Evolutionary conservation across 1,140 invertebrate genomes (phyloP).

Genomic region (Drosophila pectinifera): DNA sequence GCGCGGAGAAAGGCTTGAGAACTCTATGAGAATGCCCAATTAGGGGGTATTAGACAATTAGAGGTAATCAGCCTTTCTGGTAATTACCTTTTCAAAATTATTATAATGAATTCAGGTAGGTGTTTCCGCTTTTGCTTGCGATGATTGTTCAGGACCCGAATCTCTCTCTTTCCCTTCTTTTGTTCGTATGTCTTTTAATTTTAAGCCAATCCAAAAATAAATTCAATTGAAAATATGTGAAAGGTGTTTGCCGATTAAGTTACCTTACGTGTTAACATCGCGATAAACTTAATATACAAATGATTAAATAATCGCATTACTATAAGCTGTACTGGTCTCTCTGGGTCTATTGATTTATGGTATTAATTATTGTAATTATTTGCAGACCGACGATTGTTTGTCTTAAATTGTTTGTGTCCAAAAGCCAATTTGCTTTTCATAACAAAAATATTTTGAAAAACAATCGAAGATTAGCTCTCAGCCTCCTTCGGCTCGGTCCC

Average conservation of each 20-base stretch:
- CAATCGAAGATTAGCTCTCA: slow-evolving; percentile 5
- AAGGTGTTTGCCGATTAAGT: slow-evolving; percentile 8
- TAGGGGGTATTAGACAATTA: slow-evolving; percentile 42
- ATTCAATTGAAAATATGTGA: not conserved
- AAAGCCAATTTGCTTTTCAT: slow-evolving; percentile 11
- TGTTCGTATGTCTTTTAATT: not conserved
- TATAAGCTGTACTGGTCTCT: not conserved
- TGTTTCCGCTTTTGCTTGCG: slow-evolving; percentile 24
- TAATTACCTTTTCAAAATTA: slow-evolving; percentile 45
- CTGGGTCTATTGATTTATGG: slow-evolving; percentile 3
- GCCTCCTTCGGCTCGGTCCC: not conserved
- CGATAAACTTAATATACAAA: not conserved
- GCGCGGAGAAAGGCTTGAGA: slow-evolving; percentile 46
- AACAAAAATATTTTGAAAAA: slow-evolving; percentile 11
- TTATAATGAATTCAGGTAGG: slow-evolving; percentile 29
- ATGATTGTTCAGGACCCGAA: slow-evolving; percentile 10
- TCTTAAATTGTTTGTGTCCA: slow-evolving; percentile 7
- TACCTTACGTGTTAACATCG: not conserved
- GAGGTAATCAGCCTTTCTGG: slow-evolving; percentile 31
- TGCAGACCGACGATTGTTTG: not conserved
- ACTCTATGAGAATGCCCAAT: slow-evolving; percentile 32
- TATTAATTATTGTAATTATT: slow-evolving; percentile 14
- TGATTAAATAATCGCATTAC: slow-evolving; percentile 3
- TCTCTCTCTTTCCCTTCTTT: not conserved
- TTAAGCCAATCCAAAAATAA: not conserved